phyloP scores from a whole-genome alignment of 2,113 vertebrate species.

The Tauraco erythrolophus region DNA sequence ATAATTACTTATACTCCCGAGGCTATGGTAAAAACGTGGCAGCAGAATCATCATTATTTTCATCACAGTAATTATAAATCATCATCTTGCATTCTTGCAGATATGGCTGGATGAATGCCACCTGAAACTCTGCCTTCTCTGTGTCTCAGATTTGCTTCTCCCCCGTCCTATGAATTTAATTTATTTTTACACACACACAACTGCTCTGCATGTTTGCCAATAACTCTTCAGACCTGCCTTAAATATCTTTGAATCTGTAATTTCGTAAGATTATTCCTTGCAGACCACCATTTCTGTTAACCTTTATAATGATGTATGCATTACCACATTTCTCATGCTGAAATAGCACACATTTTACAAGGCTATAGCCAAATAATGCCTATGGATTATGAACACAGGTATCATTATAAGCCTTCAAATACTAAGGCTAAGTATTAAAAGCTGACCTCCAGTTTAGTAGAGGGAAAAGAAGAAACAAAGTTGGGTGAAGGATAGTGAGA shows the following conservation, averaged over 20 bases:
- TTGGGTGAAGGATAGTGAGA: neutral
- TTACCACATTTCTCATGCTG: slow-evolving; percentile 3
- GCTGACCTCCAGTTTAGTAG: neutral
- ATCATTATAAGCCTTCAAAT: neutral
- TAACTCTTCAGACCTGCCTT: neutral
- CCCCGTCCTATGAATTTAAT: neutral
- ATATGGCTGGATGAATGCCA: slow-evolving; percentile 47
- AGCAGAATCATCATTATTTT: slow-evolving; percentile 60
- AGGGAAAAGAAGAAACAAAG: neutral
- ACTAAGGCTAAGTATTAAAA: neutral
- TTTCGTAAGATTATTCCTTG: neutral
- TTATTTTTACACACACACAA: neutral
- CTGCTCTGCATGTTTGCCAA: neutral
- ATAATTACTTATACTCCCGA: slow-evolving; percentile 58
- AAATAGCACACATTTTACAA: neutral
- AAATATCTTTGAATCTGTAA: neutral
- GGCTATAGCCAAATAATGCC: neutral
- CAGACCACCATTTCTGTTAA: slow-evolving; percentile 1
- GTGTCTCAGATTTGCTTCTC: neutral
- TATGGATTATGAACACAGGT: neutral
- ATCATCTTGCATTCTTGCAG: slow-evolving; percentile 21
- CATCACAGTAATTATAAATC: slow-evolving; percentile 64
- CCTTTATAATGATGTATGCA: neutral
- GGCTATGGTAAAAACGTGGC: slow-evolving; percentile 15
- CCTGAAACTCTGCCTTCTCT: slow-evolving; percentile 26